A percentile compares a stretch with the other conserved stretches of the same genome.
Conservation (phyloP, 2,113 vertebrate genomes). For the Arothron firmamentum region DNA sequence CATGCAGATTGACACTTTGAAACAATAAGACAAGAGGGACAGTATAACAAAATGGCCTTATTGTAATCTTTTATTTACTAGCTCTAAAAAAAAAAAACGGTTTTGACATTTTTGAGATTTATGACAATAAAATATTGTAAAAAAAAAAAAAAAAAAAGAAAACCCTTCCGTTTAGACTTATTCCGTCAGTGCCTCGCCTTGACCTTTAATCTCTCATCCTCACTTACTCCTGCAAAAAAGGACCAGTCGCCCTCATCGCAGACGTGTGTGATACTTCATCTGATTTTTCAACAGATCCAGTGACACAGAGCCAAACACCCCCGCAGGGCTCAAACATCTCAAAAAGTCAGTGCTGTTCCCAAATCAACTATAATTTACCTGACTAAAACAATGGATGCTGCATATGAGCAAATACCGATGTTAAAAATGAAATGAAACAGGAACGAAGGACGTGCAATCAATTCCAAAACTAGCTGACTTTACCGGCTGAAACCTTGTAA, state of each 20-base stretch:
- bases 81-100: no score
- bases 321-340: conserved; percentile 66
- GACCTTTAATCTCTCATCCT: conserved; percentile 29
- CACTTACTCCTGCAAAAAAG: conserved; percentile 16
- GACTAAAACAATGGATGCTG: conserved; percentile 39
- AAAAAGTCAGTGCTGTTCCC: conserved; percentile 59
- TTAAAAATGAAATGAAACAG: no score
- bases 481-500: no score
- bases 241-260: conserved; percentile 8
- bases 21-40: not conserved
- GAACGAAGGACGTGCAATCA: no score
- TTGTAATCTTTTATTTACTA: not conserved
- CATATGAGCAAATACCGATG: not conserved
- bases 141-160: not conserved
- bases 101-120: no score
- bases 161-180: no score
- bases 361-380: conserved; percentile 57
- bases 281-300: conserved; percentile 56
- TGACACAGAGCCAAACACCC: conserved; percentile 24
- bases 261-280: conserved; percentile 30
- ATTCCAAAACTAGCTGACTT: no score
- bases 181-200: conserved; percentile 6
- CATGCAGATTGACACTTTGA: conserved; percentile 23
- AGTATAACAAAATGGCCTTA: no score
- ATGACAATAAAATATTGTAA: not conserved